phyloP scores from a whole-genome alignment of 2,113 vertebrate genomes.

The Hypocryptadius cinnamomeus region DNA sequence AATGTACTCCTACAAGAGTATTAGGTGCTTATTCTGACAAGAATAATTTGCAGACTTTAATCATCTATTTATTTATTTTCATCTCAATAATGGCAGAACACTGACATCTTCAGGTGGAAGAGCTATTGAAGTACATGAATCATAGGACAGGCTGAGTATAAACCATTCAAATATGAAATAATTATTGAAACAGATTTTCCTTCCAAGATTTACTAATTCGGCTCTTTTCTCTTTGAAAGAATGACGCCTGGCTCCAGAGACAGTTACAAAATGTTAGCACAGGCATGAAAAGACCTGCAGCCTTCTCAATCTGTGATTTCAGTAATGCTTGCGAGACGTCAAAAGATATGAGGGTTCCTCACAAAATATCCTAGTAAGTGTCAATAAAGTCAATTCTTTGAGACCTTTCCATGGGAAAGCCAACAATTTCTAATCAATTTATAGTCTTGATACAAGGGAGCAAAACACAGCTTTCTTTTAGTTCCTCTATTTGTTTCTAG shows the following conservation, averaged over 20 bases:
- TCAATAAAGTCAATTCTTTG: background rate
- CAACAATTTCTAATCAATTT: background rate
- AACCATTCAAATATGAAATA: background rate
- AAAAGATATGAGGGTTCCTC: background rate
- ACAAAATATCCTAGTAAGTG: background rate
- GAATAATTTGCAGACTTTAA: background rate
- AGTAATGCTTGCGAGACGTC: background rate
- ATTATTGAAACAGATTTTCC: background rate
- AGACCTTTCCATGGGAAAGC: accelerated
- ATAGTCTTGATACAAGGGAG: background rate
- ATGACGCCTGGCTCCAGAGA: background rate
- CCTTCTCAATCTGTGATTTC: background rate
- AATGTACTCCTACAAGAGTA: background rate
- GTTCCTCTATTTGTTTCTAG: background rate
- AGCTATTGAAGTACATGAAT: background rate
- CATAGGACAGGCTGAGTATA: background rate
- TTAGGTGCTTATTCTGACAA: background rate
- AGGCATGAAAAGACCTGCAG: background rate
- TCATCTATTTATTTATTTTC: background rate
- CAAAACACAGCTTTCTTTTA: background rate
- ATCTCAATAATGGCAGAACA: background rate
- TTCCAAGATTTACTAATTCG: background rate
- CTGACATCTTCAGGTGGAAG: conserved; percentile 19
- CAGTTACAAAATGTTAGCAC: background rate
- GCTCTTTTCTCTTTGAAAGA: background rate